Evolutionary conservation across 2,888 invertebrate genomes (phyloP).

Genomic region (Hesperia comma): DNA sequence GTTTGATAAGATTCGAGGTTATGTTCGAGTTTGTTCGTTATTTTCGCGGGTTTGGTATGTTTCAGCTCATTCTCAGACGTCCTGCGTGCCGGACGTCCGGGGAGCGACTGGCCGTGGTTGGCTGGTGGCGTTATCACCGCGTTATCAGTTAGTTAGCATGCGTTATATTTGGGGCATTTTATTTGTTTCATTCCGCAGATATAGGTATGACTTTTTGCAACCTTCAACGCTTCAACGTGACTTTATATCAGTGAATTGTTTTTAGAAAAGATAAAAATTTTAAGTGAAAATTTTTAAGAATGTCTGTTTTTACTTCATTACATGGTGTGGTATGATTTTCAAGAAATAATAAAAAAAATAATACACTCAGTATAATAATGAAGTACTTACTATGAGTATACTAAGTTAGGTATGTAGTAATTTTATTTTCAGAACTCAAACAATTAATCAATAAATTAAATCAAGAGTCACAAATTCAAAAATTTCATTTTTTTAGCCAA

Average conservation of each 20-base stretch:
- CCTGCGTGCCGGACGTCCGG: conserved; percentile 65
- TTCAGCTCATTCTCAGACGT: conserved; percentile 59
- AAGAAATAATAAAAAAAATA: no score
- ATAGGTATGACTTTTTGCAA: conserved; percentile 24
- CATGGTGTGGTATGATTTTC: no score
- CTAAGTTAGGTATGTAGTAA: no score
- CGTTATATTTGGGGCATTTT: conserved; percentile 50
- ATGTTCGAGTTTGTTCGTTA: conserved; percentile 63
- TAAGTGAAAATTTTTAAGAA: no score
- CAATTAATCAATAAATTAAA: no score
- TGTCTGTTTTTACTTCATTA: no score
- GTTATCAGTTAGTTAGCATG: conserved; percentile 57
- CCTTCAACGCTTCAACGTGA: conserved; percentile 16
- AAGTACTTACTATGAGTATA: no score
- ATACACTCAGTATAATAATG: no score
- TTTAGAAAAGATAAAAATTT: no score
- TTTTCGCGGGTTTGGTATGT: conserved; percentile 52
- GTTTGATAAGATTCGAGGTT: conserved; percentile 45
- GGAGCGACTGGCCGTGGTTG: conserved; percentile 65
- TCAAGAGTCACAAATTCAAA: no score
- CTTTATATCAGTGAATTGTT: background rate
- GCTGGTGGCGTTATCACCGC: conserved; percentile 58
- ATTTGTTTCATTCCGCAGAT: conserved; percentile 41
- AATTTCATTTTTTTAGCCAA: no score
- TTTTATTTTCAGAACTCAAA: no score